Evolutionary conservation across 2,113 vertebrate genomes (phyloP).

Genomic region (Plecturocebus donacophilus): DNA sequence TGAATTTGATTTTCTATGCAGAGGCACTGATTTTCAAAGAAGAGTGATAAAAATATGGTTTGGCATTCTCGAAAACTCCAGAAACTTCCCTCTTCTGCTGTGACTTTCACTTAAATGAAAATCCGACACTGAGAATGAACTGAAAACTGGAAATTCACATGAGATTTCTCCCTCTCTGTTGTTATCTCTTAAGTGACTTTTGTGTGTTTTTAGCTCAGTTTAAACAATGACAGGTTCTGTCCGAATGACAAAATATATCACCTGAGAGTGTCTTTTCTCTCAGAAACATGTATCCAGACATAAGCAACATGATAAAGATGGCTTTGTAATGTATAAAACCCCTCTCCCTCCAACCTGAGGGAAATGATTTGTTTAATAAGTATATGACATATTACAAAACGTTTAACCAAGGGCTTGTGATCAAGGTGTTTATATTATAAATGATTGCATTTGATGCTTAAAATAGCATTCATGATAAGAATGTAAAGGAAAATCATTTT

Average conservation of each 20-base stretch:
- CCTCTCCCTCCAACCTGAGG: neutral
- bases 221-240: no score
- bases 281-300: conserved; percentile 29
- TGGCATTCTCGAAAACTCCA: conserved; percentile 51
- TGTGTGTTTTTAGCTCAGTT: neutral
- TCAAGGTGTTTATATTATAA: neutral
- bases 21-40: conserved; percentile 47
- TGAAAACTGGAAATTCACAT: neutral
- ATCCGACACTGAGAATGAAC: neutral
- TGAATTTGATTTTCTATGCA: conserved; percentile 66
- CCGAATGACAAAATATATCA: neutral
- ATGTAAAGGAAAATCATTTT: conserved; percentile 8
- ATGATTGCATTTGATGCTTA: neutral
- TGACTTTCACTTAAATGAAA: neutral
- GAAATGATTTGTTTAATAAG: conserved; percentile 27
- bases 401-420: conserved; percentile 11
- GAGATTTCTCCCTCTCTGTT: neutral
- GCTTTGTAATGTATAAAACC: conserved; percentile 52
- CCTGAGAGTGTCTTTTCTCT: conserved; percentile 56
- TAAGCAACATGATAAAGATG: conserved; percentile 39
- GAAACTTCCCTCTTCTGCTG: neutral
- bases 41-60: neutral
- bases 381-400: conserved; percentile 3
- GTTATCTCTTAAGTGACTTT: neutral
- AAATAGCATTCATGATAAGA: neutral